These are phyloP conservation scores for Heliornis fulica DNA, from an alignment of 2,113 vertebrate species.

Conservation along the genomic window DNA sequence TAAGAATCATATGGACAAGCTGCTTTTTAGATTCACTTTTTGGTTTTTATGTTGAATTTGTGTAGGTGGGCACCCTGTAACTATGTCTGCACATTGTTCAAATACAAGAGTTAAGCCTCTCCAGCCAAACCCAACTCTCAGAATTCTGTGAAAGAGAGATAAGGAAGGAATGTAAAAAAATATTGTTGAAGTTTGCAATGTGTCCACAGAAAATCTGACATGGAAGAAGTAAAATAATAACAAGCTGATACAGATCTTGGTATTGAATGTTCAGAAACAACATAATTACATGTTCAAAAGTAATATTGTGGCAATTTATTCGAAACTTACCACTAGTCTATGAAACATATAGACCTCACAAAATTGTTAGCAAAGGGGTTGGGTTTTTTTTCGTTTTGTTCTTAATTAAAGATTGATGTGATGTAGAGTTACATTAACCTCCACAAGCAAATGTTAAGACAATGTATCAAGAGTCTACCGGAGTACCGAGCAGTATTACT, in stretches of 20 bases:
- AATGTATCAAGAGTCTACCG: neutral
- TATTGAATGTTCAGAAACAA: neutral
- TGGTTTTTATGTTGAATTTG: neutral
- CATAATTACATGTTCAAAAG: neutral
- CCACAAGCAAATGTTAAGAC: neutral
- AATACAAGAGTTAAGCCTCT: neutral
- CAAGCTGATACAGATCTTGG: neutral
- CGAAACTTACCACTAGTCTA: neutral
- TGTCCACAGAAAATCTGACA: neutral
- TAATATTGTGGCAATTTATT: neutral
- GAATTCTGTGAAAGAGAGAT: neutral
- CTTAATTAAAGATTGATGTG: neutral
- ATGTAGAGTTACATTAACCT: neutral
- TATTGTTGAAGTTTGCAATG: neutral
- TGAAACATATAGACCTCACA: neutral
- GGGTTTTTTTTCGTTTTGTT: neutral
- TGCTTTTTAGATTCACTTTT: neutral
- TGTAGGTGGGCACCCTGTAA: neutral
- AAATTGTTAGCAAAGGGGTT: neutral
- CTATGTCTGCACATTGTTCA: neutral
- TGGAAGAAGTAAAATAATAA: neutral
- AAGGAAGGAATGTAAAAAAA: neutral
- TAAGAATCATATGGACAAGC: neutral
- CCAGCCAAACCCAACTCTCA: neutral
- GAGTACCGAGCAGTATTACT: neutral